phyloP scores from a whole-genome alignment of 2,797 vertebrate genomes.

The Tragelaphus oryx region DNA sequence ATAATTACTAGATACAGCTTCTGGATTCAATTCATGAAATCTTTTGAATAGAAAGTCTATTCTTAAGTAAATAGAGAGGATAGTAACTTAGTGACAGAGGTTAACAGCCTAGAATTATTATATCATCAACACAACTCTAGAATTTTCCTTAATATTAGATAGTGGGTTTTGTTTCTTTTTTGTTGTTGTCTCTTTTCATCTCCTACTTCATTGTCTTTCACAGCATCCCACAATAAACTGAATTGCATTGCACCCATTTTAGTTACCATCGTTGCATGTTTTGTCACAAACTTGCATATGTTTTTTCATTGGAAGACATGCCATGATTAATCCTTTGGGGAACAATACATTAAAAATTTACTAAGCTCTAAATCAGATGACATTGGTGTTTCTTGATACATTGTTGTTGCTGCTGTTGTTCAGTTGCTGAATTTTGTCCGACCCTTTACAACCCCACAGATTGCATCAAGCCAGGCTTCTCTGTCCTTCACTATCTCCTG shows the following conservation, averaged over 20 bases:
- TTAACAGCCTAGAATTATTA: not conserved
- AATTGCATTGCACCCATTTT: not conserved
- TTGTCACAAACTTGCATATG: not conserved
- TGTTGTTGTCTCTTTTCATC: not conserved
- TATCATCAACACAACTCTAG: not conserved
- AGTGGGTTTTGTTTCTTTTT: not conserved
- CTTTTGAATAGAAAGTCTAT: conserved; percentile 1
- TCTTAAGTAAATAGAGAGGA: not conserved
- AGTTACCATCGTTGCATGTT: not conserved
- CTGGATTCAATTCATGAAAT: conserved; percentile 9
- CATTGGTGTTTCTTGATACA: not conserved
- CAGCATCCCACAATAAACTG: not conserved
- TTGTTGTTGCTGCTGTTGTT: not conserved
- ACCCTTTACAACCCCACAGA: no score
- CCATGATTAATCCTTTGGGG: not conserved
- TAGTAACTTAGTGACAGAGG: not conserved
- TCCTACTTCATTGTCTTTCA: not conserved
- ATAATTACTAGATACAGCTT: conserved; percentile 20
- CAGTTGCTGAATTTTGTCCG: not conserved
- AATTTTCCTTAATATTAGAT: not conserved
- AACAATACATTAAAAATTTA: not conserved
- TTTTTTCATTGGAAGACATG: not conserved
- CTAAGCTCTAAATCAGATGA: not conserved
- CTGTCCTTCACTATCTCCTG: no score
- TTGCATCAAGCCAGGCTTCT: no score